A percentile compares a stretch with the other conserved stretches of the same genome.
Conservation (phyloP, 1,140 invertebrate species). For the Camponotus pennsylvanicus region DNA sequence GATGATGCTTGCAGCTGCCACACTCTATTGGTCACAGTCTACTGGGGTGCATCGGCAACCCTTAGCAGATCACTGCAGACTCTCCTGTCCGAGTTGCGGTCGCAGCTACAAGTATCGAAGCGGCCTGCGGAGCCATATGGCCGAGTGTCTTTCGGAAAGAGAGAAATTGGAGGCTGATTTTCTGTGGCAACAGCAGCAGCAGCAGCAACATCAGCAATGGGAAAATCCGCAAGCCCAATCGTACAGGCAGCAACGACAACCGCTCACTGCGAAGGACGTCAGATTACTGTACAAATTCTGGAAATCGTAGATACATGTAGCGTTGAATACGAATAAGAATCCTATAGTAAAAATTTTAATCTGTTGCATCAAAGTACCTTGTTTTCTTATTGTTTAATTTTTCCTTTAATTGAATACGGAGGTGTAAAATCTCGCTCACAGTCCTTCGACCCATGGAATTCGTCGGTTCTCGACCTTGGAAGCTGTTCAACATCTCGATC, state of each 20-base stretch:
- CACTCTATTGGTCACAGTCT: conserved; percentile 74
- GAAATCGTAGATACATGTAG: conserved; percentile 74
- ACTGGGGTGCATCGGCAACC: conserved; percentile 73
- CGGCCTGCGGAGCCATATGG: conserved; percentile 82
- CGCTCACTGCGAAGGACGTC: conserved; percentile 78
- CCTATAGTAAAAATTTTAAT: conserved; percentile 31
- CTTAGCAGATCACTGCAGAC: conserved; percentile 81
- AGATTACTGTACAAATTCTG: conserved; percentile 80
- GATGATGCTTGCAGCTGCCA: conserved; percentile 81
- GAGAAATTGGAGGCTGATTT: conserved; percentile 76
- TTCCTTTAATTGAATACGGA: neutral
- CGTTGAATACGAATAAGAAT: conserved; percentile 10
- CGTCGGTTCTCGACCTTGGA: neutral
- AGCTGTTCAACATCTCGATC: neutral
- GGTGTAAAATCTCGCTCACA: neutral
- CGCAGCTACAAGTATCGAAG: conserved; percentile 84
- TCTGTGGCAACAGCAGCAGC: conserved; percentile 71
- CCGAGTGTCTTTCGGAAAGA: conserved; percentile 80
- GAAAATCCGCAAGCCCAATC: conserved; percentile 27
- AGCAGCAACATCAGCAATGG: conserved; percentile 51
- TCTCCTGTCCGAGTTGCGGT: conserved; percentile 82
- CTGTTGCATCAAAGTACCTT: neutral
- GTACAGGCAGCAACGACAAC: conserved; percentile 11
- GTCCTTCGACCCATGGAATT: neutral
- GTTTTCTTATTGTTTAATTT: conserved; percentile 27